Base-by-base conservation (phyloP, 37 sponge, comb jelly and placozoan species). In the Lycopodina hypogea region DNA sequence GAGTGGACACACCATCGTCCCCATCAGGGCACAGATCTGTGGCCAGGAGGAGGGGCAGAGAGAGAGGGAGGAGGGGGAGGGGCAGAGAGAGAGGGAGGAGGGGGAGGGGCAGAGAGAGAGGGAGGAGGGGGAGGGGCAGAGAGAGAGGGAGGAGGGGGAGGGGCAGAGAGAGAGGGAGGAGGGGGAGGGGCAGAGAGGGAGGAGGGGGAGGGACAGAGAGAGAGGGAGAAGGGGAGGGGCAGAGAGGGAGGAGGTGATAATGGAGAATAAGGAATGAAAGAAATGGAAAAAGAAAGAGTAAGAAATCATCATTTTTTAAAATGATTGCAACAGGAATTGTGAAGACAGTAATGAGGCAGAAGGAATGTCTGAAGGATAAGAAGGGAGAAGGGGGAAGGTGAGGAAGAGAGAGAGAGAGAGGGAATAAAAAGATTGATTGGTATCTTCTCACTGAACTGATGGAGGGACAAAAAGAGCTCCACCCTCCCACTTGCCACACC, bases 1-100 rank as follows among this genome's bases (percentile, higher is more conserved):
- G 36, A 92, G 71, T 0, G 97, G 94, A 0, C 82, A 72, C 35
- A 94, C 76, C 48, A 91, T 62, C 21, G 76, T 66, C 8, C 97
- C 97, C 87, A 91, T 68, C 29, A 88, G 0, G 0, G 93, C 97
- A 94, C 97, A 96, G 33, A 83, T 71, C 95, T 94, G 58, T 22
- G n/a, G n/a, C n/a, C n/a, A n/a, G n/a, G n/a, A n/a, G n/a, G n/a
- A 55, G 50, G 35, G 56, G 39, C 53, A 40, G 57, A 14, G 63
- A 7, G 3, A 29, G 14, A 39, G 22, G 21, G 39, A n/a, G 18
- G 70, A 1, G 57, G 70, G 30, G 23, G 24, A 33, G 55, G 56
- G 57, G 36, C 12, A 40, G 37, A n/a, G n/a, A n/a, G n/a, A n/a
- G n/a, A n/a, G n/a, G n/a, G n/a, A n/a, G n/a, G n/a, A n/a, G 26